Evolutionary conservation across 2,797 vertebrate genomes (phyloP), one percentile per base, ranked within the genome.

Genomic region (Ispidina lecontei): DNA sequence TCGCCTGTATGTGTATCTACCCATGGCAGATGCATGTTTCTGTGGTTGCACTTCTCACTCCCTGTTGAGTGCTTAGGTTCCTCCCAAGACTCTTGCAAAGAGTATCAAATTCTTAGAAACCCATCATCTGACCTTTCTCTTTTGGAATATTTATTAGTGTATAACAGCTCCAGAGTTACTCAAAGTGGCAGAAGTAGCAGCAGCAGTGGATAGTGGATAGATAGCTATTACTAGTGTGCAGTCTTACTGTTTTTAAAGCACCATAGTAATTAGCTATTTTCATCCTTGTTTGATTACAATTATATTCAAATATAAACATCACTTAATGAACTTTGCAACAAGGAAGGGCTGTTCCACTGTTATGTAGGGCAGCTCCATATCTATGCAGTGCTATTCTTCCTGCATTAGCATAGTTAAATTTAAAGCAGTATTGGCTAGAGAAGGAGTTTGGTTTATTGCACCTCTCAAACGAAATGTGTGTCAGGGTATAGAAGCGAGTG

Each of bases 101-200:
- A 71, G 55, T 78, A 65, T 89, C 59, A 52, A 46, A 60, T 91
- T 87, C 55, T 72, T 70, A 69, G 80, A 86, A 88, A 86, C 23
- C 67, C 41, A 8, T 52, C 2, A 0, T 47, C 55, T 88, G 68
- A 84, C 73, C 75, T 85, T 72, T 21, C 76, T 33, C 80, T 88
- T 79, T 62, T 90, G 54, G 90, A 91, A 74, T 90, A 88, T 87
- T 93, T 92, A 68, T 93, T 75, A 92, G 76, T 13, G 23, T 73
- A 12, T 33, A n/a, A 11, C 21, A 39, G 46, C 43, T 84, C 22
- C 22, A 43, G n/a, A 49, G 49, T 73, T 72, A 68, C 14, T 64
- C n/a, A 31, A 37, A n/a, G 55, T 14, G 9, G 79, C 31, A n/a
- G 4, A 5, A 59, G 49, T 19, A 67, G 21, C 77, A 86, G 58